A percentile compares a stretch with the other conserved stretches of the same genome.
These are phyloP conservation scores for Venusia cambrica DNA, from an alignment of 2,888 invertebrate species.

Conservation along the genomic window DNA sequence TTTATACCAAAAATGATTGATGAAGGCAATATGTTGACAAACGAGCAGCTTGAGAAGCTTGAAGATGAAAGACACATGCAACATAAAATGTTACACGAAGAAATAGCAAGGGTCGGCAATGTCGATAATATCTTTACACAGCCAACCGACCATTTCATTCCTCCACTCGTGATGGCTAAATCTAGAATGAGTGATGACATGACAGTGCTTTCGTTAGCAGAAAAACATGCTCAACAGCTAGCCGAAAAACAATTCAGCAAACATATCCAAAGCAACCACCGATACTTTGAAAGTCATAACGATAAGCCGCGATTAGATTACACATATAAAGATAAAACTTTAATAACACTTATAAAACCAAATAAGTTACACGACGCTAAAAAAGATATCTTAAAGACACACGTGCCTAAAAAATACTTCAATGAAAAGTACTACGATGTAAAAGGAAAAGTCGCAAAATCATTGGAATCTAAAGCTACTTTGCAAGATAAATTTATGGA, in stretches of 20 bases:
- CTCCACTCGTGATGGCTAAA: conserved; percentile 76
- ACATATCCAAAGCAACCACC: conserved; percentile 33
- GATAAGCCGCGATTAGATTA: conserved; percentile 36
- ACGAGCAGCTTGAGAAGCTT: conserved; percentile 54
- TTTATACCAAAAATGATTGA: conserved; percentile 53
- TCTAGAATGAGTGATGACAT: conserved; percentile 74
- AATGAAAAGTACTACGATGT: conserved; percentile 49
- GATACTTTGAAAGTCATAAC: conserved; percentile 20
- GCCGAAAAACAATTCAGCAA: conserved; percentile 51
- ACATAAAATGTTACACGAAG: conserved; percentile 68
- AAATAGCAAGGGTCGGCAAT: conserved; percentile 66
- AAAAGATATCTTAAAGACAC: conserved; percentile 47
- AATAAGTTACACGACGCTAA: conserved; percentile 38
- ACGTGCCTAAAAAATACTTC: conserved; percentile 59
- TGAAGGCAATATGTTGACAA: conserved; percentile 45
- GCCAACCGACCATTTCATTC: conserved; percentile 74
- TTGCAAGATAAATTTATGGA: conserved; percentile 35
- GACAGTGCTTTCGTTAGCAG: conserved; percentile 71
- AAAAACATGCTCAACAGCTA: conserved; percentile 71
- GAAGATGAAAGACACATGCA: conserved; percentile 66
- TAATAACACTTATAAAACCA: conserved; percentile 29
- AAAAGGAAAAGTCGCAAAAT: conserved; percentile 41
- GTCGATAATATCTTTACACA: conserved; percentile 73
- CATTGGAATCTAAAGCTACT: conserved; percentile 34
- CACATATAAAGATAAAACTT: conserved; percentile 31